phyloP scores from a whole-genome alignment of 2,888 invertebrate species.

The Platycheirus rosarum region DNA sequence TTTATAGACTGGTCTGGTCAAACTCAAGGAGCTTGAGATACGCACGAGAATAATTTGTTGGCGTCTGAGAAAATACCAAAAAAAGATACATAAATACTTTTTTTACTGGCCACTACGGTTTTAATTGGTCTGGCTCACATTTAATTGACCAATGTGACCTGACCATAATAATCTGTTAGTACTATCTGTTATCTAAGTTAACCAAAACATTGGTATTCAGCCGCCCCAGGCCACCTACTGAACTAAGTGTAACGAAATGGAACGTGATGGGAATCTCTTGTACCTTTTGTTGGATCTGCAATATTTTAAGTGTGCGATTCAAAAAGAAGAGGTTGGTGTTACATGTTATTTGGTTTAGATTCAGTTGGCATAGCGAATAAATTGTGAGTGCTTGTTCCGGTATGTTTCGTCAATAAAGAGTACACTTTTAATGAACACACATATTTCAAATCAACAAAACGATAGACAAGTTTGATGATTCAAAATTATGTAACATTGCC shows the following conservation, averaged over 20 bases:
- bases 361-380: constrained; percentile 46
- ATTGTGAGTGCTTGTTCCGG: constrained; percentile 4
- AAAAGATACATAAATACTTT: constrained; percentile 9
- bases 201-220: constrained; percentile 8
- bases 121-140: constrained; percentile 33
- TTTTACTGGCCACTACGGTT: constrained; percentile 14
- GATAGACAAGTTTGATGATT: no score
- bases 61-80: constrained; percentile 2
- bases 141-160: constrained; percentile 29
- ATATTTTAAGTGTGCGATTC: neutral
- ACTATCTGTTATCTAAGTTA: constrained; percentile 15
- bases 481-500: no score
- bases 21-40: constrained; percentile 14
- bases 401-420: neutral
- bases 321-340: constrained; percentile 11
- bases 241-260: constrained; percentile 27
- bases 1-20: constrained; percentile 12
- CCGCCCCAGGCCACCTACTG: no score
- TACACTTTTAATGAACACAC: neutral
- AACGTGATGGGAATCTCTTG: constrained; percentile 26
- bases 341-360: constrained; percentile 24
- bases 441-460: neutral
- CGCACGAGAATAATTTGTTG: constrained; percentile 45
- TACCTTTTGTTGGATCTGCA: neutral
- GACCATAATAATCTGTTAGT: constrained; percentile 13